Conservation (phyloP, 2,888 invertebrate genomes). For the Danaus chrysippus region DNA sequence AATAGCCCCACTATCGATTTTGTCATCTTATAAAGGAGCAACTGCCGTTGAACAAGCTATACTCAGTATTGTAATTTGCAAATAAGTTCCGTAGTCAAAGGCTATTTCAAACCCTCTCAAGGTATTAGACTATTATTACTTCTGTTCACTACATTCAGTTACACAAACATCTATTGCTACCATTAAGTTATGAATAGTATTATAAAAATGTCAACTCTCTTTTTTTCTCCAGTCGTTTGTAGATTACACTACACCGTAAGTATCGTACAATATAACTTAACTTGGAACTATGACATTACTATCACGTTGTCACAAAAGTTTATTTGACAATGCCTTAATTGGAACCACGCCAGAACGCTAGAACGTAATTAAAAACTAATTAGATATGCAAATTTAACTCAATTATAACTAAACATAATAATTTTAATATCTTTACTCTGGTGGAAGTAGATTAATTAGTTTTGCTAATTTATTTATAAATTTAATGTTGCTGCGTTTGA, state of each 20-base stretch:
- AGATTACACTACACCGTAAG: background rate
- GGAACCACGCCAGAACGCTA: constrained; percentile 32
- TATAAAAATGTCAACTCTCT: no score
- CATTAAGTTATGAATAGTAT: no score
- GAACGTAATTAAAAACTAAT: no score
- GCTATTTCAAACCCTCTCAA: background rate
- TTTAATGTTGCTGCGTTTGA: background rate
- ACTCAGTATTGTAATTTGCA: constrained; percentile 33
- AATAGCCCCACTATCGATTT: background rate
- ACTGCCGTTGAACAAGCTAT: constrained; percentile 22
- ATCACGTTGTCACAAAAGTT: constrained; percentile 33
- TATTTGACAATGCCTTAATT: constrained; percentile 35
- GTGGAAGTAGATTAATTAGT: constrained; percentile 16
- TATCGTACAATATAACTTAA: constrained; percentile 12
- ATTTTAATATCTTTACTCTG: constrained; percentile 20
- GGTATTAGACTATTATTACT: background rate
- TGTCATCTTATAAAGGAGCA: constrained; percentile 14
- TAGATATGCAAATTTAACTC: constrained; percentile 32
- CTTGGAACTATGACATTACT: constrained; percentile 26
- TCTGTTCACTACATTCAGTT: background rate
- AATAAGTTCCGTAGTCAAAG: constrained; percentile 33
- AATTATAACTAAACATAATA: constrained; percentile 29
- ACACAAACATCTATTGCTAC: no score
- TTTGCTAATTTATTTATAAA: constrained; percentile 1
- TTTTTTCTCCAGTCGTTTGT: no score